phyloP scores from a whole-genome alignment of 2,113 vertebrate species.

The Pedionomus torquatus region DNA sequence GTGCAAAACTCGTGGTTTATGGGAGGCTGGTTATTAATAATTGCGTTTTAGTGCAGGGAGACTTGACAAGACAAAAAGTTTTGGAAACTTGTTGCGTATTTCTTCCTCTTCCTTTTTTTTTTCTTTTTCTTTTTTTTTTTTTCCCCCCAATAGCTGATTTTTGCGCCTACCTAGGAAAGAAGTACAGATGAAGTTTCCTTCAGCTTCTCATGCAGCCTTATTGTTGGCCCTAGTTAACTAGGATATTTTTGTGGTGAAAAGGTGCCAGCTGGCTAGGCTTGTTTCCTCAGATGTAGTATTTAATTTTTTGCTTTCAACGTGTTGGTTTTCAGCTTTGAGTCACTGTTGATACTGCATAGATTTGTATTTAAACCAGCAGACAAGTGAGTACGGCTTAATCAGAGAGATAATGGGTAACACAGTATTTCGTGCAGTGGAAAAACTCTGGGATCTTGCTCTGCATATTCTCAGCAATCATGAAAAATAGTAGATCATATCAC shows the following conservation, averaged over 20 bases:
- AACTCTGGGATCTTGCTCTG: neutral
- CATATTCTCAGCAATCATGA: neutral
- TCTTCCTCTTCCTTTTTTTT: neutral
- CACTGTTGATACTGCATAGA: neutral
- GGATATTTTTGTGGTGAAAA: neutral
- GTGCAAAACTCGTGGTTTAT: neutral
- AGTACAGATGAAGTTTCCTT: neutral
- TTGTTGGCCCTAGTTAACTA: neutral
- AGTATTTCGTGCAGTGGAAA: neutral
- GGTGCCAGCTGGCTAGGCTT: neutral
- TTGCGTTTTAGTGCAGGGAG: neutral
- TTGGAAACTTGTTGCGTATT: neutral
- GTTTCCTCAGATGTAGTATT: neutral
- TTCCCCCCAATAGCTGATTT: neutral
- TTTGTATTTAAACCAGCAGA: neutral
- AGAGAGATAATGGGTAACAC: neutral
- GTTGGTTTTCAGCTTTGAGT: neutral
- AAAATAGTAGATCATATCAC: fast-evolving
- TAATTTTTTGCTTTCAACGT: neutral
- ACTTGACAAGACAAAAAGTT: neutral
- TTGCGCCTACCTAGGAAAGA: neutral
- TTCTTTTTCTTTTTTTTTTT: no score
- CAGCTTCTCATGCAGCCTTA: neutral
- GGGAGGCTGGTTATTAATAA: neutral
- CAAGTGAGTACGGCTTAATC: neutral